These are phyloP conservation scores for Chrysomela aeneicollis DNA, from an alignment of 2,888 invertebrate genomes.

Conservation along the genomic window DNA sequence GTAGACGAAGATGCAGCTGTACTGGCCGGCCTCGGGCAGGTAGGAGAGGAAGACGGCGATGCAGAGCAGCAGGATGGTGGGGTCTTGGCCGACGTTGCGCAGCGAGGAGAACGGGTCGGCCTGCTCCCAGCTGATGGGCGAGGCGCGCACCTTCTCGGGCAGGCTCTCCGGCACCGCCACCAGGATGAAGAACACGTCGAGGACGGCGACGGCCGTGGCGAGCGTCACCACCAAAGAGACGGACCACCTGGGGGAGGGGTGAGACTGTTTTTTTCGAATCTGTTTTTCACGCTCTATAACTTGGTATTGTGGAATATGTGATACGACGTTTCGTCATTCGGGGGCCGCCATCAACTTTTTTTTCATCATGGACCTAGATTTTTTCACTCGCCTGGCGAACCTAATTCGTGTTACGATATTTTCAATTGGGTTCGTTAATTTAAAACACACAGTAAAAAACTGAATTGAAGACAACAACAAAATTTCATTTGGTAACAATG, in stretches of 20 bases:
- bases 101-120: constrained; percentile 98
- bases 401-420: no score
- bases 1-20: constrained; percentile 99
- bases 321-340: no score
- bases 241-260: constrained; percentile 61
- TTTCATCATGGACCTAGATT: no score
- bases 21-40: constrained; percentile 97
- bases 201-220: constrained; percentile 93
- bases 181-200: constrained; percentile 98
- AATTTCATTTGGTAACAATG: no score
- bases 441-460: no score
- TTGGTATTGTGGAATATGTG: no score
- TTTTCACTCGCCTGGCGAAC: no score
- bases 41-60: constrained; percentile 97
- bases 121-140: constrained; percentile 95
- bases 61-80: constrained; percentile 95
- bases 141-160: constrained; percentile 84
- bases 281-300: no score
- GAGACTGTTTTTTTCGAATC: no score
- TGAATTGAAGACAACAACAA: no score
- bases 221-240: constrained; percentile 89
- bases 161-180: constrained; percentile 98
- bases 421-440: no score
- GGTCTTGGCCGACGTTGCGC: constrained; percentile 91
- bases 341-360: no score